These are phyloP conservation scores for Melinaea menophilus DNA, from an alignment of 2,888 invertebrate species.

Conservation along the genomic window DNA sequence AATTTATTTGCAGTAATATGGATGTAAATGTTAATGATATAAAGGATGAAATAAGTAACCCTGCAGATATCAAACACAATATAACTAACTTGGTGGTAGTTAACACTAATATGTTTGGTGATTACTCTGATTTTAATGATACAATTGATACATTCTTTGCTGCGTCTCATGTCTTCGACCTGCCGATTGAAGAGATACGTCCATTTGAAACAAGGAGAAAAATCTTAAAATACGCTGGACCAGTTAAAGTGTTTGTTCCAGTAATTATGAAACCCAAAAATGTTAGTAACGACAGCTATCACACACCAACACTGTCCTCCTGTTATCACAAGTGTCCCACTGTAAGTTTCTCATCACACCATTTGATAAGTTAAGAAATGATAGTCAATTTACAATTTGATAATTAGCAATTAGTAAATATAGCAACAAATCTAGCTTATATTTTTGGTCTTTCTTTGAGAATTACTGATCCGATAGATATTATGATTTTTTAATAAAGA, in stretches of 20 bases:
- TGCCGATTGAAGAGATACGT: slow-evolving; percentile 48
- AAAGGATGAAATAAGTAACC: slow-evolving; percentile 7
- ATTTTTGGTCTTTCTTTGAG: too few relatives aligned
- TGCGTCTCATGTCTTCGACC: slow-evolving; percentile 53
- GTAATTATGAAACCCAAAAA: slow-evolving; percentile 49
- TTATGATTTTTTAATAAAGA: too few relatives aligned
- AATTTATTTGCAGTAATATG: slow-evolving; percentile 44
- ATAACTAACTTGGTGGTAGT: slow-evolving; percentile 46
- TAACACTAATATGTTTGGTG: slow-evolving; percentile 44
- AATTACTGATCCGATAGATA: too few relatives aligned
- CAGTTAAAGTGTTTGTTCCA: slow-evolving; percentile 52
- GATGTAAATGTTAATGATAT: neutral
- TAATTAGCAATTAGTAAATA: too few relatives aligned
- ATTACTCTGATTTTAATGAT: slow-evolving; percentile 44
- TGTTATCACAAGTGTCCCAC: slow-evolving; percentile 64
- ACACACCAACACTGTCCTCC: slow-evolving; percentile 50
- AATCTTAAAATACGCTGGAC: slow-evolving; percentile 46
- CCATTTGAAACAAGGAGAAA: slow-evolving; percentile 44
- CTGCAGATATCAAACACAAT: slow-evolving; percentile 12
- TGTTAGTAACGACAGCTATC: slow-evolving; percentile 43
- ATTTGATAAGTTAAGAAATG: too few relatives aligned
- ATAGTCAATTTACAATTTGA: too few relatives aligned
- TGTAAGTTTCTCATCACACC: slow-evolving; percentile 38
- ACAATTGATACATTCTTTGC: slow-evolving; percentile 60
- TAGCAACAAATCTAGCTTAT: too few relatives aligned